Evolutionary conservation across 1,140 invertebrate species (phyloP), one percentile per base, ranked within the genome.

Genomic region (Trypoxylus dichotomus): DNA sequence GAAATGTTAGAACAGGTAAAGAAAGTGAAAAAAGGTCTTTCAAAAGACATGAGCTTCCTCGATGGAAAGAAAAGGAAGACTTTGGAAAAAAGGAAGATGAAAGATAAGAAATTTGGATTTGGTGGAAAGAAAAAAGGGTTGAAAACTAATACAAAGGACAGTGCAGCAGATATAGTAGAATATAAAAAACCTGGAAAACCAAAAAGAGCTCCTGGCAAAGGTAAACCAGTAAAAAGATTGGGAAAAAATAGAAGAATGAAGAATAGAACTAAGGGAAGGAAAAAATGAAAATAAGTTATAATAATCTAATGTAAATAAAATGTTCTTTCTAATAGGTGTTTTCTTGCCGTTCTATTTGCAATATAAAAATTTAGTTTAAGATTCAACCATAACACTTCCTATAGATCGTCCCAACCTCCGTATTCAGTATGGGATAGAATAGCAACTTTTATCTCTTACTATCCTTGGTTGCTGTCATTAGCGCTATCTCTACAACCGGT

Each of bases 101-200:
- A 97, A 85, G 92, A 98, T 86, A 89, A 91, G 71, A 97, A 96
- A 84, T 99, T 93, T 88, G 98, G 97, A 1, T 98, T 95, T 89
- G 98, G 98, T 47, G 97, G 97, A 2, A 97, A 97, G 83, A 99
- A 99, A 88, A 93, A 93, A 80, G 93, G 96, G 1, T 89, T 88
- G 0, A 99, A 99, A 86, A 87, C 90, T 47, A 99, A 99, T 83
- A 97, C 95, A 0, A 93, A 91, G 81, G 91, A 94, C 0, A 97
- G 95, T 71, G 88, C 92, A 0, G 90, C 89, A 21, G 90, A 92
- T 83, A 90, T 93, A 77, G 90, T 91, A 10, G 91, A 91, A 2
- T 92, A 83, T 75, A 81, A 54, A 75, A 81, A 43, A 74, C 79
- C 82, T 27, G 60, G 29, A 80, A 81, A 75, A 41, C 77, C 43